phyloP scores from a whole-genome alignment of 2,888 invertebrate genomes.

The Papilio demoleus region DNA sequence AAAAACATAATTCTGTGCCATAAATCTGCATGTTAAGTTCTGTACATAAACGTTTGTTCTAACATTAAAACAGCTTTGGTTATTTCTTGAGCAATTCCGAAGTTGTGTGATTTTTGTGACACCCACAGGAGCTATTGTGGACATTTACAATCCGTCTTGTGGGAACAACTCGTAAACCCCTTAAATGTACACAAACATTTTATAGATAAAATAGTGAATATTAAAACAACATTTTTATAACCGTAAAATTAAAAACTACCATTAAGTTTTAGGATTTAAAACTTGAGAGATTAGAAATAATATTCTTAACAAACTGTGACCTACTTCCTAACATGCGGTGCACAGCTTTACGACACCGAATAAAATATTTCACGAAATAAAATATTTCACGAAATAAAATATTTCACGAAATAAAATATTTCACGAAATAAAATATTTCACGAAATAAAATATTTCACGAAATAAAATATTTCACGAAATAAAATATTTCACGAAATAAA shows the following conservation, averaged over 20 bases:
- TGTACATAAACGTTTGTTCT: no score
- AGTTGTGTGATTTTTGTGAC: not conserved
- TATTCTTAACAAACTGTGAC: not conserved
- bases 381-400: constrained; percentile 25
- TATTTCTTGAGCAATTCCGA: not conserved
- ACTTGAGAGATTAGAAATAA: not conserved
- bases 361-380: constrained; percentile 12
- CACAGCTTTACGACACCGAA: constrained; percentile 1
- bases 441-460: constrained; percentile 21
- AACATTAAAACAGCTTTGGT: not conserved
- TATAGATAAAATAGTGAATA: no score
- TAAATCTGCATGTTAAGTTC: not conserved
- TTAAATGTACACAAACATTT: not conserved
- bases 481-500: constrained; percentile 24
- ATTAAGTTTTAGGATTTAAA: not conserved
- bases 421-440: no score
- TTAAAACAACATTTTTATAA: no score
- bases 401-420: constrained; percentile 22
- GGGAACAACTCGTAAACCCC: not conserved
- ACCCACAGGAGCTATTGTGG: not conserved
- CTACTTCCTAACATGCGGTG: constrained; percentile 8
- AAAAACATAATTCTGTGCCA: not conserved
- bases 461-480: no score
- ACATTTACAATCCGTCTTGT: not conserved
- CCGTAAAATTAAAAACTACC: no score